Conservation (phyloP, 2,888 invertebrate genomes). For the Heliothis peltigera region DNA sequence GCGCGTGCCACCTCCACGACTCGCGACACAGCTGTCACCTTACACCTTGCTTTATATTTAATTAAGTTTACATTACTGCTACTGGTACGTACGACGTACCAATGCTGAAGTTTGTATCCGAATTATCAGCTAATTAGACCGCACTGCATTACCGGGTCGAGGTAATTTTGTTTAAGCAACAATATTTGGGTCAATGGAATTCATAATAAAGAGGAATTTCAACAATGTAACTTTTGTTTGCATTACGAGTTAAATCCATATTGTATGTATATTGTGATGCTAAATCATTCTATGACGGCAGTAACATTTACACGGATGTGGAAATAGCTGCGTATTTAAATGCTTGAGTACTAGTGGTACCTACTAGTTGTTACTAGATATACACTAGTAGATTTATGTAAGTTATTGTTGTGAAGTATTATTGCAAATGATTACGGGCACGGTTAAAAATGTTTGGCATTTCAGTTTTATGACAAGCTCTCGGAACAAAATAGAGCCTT, state of each 20-base stretch:
- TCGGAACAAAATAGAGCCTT: constrained; percentile 47
- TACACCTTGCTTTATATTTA: constrained; percentile 71
- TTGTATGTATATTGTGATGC: constrained; percentile 37
- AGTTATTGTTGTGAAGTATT: not conserved
- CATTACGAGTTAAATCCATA: constrained; percentile 39
- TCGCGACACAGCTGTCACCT: constrained; percentile 70
- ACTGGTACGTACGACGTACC: constrained; percentile 54
- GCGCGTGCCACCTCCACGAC: constrained; percentile 41
- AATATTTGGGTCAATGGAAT: constrained; percentile 64
- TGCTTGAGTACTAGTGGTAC: no score
- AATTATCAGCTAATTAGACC: constrained; percentile 75
- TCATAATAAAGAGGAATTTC: constrained; percentile 56
- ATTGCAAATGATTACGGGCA: constrained; percentile 8
- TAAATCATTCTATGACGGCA: constrained; percentile 52
- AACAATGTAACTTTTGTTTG: constrained; percentile 52
- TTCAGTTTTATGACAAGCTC: constrained; percentile 45
- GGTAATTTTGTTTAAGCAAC: constrained; percentile 60
- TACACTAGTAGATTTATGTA: constrained; percentile 6
- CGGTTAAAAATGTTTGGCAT: constrained; percentile 25
- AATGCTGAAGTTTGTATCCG: constrained; percentile 65
- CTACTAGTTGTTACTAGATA: no score
- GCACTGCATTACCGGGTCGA: constrained; percentile 63
- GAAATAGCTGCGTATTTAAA: constrained; percentile 33
- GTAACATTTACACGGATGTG: constrained; percentile 27
- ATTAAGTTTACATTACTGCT: constrained; percentile 73